phyloP scores from a whole-genome alignment of 2,797 vertebrate genomes.

The Buceros bicornis region DNA sequence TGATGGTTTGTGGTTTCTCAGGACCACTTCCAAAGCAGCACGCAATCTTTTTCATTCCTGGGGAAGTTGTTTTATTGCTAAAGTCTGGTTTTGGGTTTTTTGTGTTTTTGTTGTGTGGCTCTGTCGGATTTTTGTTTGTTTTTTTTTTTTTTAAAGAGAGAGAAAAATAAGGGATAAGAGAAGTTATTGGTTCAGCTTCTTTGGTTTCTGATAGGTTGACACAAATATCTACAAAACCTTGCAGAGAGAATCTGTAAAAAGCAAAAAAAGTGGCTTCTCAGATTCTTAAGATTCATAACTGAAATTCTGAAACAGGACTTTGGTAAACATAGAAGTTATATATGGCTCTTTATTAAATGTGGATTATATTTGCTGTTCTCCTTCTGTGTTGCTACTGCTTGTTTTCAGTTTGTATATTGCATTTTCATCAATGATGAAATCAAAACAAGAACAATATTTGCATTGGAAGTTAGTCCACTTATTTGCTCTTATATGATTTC shows the following conservation, averaged over 20 bases:
- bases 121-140: too few species aligned
- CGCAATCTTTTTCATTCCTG: background rate
- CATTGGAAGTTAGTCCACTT: background rate
- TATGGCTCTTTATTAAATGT: background rate
- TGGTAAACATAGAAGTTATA: background rate
- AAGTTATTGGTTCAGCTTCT: background rate
- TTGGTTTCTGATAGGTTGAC: conserved; percentile 4
- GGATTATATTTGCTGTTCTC: background rate
- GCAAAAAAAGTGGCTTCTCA: background rate
- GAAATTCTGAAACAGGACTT: background rate
- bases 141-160: background rate
- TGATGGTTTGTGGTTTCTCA: conserved; percentile 71
- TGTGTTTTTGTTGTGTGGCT: background rate
- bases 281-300: background rate
- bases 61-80: conserved; percentile 27
- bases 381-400: background rate
- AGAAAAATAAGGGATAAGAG: background rate
- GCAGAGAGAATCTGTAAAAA: background rate
- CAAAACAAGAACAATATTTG: background rate
- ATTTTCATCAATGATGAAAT: background rate
- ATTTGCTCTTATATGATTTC: background rate
- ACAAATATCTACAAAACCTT: background rate
- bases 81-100: background rate
- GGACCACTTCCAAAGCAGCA: conserved; percentile 56
- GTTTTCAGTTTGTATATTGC: background rate